Conservation (phyloP, 2,797 vertebrate species). For the Aldrovandia affinis region DNA sequence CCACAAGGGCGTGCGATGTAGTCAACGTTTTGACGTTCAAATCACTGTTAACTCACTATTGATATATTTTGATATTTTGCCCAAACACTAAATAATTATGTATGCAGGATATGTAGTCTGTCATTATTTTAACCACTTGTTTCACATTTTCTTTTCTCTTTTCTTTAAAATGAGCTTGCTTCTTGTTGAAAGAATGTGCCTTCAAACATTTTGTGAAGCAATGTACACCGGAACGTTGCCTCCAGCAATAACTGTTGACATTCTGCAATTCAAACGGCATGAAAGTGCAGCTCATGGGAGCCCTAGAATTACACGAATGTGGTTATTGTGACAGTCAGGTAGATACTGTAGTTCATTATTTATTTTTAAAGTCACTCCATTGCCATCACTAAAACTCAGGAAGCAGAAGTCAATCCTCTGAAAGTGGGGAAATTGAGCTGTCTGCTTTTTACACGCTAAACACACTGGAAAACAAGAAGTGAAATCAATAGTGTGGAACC, state of each 20-base stretch:
- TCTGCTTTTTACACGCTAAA: not conserved
- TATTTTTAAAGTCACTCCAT: not conserved
- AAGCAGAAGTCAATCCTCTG: conserved; percentile 12
- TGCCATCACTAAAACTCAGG: not conserved
- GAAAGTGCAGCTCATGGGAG: not conserved
- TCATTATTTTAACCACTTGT: too few species aligned
- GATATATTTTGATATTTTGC: not conserved
- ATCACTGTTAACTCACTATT: not conserved
- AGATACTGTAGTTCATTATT: not conserved
- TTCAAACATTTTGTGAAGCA: not conserved
- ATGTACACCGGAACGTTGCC: not conserved
- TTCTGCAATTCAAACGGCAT: not conserved
- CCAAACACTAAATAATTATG: too few species aligned
- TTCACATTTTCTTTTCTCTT: too few species aligned
- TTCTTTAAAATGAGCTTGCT: not conserved
- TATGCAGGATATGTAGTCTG: too few species aligned
- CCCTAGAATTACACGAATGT: not conserved
- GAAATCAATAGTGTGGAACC: conserved; percentile 15
- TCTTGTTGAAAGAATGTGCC: not conserved
- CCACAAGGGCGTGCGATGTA: not conserved
- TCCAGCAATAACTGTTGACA: not conserved
- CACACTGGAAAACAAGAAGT: conserved; percentile 16
- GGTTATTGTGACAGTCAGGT: not conserved
- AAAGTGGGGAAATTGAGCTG: conserved; percentile 17
- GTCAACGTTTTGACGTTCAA: not conserved